Evolutionary conservation across 1,140 invertebrate species (phyloP), one percentile per base, ranked within the genome.

Genomic region (Gonioctena quinquepunctata): DNA sequence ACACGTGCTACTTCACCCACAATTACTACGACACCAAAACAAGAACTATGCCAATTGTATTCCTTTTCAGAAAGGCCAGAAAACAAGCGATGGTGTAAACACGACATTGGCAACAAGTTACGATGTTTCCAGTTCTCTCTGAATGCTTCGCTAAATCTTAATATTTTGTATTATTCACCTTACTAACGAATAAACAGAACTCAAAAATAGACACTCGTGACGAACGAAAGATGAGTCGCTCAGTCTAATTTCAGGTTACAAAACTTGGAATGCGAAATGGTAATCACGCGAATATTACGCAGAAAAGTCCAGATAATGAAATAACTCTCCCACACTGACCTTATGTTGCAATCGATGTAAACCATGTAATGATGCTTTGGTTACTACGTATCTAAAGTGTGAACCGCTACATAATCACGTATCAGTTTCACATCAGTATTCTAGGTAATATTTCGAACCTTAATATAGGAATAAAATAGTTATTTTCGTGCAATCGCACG

Each of bases 171-270:
- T 57, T 57, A 57, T 57, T 22, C 54, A 25, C 54, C 54, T 57
- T 57, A 57, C 11, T 57, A 21, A 21, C 54, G 54, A 2, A 2
- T 57, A 57, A 57, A 57, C 54, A 57, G 21, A 57, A 8, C 22
- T 57, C 21, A 57, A 57, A 57, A 57, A 25, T 25, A 23, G 54
- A 42, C 2, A 13, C 11, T 42, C 33, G 33, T 61, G 59, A 61
- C 59, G 59, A 61, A 28, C 59, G 23, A 61, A 33, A 61, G 59
- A 61, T 61, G 59, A 61, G 59, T 61, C 59, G 59, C 13, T 42
- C 23, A 18, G 59, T 26, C 59, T 61, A 61, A 27, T 27, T 61
- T 33, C 11, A 61, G 59, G 27, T 28, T 61, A 61, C 21, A 28
- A 61, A 61, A 61, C 28, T 61, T 27, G 23, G 25, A 54, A 54